Percentiles rank a stretch among this genome's conserved stretches.
These are phyloP conservation scores for Cosmorhoe ocellata DNA, from an alignment of 2,888 invertebrate genomes.

Conservation along the genomic window DNA sequence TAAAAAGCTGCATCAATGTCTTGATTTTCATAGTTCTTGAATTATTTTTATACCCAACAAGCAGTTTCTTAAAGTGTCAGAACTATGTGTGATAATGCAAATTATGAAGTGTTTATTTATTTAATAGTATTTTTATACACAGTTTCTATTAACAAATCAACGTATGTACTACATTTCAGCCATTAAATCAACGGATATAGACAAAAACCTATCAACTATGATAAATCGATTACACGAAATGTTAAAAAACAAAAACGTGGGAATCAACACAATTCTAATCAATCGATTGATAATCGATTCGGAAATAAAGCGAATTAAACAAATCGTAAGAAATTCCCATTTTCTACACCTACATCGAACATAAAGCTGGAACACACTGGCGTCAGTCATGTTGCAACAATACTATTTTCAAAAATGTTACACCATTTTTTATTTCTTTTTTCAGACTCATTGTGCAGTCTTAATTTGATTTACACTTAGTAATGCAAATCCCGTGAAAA, in stretches of 20 bases:
- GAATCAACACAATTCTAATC: constrained; percentile 67
- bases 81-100: too few species aligned
- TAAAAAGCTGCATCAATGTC: too few species aligned
- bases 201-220: constrained; percentile 59
- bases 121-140: not conserved
- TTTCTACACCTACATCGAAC: constrained; percentile 37
- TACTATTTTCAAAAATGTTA: not conserved
- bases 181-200: constrained; percentile 42
- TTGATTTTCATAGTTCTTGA: too few species aligned
- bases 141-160: too few species aligned
- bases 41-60: too few species aligned
- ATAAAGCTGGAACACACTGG: constrained; percentile 9
- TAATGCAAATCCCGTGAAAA: too few species aligned
- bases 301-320: constrained; percentile 68
- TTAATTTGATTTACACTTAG: too few species aligned
- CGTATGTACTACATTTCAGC: not conserved
- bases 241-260: constrained; percentile 77
- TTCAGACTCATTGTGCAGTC: too few species aligned
- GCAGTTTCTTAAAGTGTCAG: too few species aligned
- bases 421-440: too few species aligned
- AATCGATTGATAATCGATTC: constrained; percentile 66
- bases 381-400: not conserved
- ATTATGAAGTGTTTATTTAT: not conserved
- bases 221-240: constrained; percentile 69
- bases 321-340: constrained; percentile 63